Evolutionary conservation across 2,113 vertebrate species (phyloP).

Genomic region (Misgurnus anguillicaudatus): DNA sequence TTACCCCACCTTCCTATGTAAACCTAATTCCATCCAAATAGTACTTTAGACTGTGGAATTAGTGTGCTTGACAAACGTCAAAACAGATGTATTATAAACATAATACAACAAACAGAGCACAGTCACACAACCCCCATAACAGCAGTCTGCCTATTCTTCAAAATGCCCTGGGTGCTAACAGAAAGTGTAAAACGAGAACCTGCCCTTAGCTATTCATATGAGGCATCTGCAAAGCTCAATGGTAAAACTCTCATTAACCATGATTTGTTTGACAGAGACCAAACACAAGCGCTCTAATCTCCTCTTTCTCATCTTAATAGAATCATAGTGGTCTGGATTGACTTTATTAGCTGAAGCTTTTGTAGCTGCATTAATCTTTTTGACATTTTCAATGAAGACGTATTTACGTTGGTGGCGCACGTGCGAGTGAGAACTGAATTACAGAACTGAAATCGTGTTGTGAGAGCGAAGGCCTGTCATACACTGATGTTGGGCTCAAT

Average conservation of each 20-base stretch:
- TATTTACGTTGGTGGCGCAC: constrained; percentile 27
- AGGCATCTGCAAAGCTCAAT: constrained; percentile 13
- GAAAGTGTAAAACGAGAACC: constrained; percentile 36
- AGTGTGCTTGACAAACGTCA: too few species aligned
- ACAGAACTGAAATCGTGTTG: constrained; percentile 32
- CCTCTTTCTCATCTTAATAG: constrained; percentile 11
- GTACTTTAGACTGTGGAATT: too few species aligned
- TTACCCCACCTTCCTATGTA: too few species aligned
- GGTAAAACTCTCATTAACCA: constrained; percentile 25
- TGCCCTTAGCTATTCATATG: constrained; percentile 25
- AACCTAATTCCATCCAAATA: too few species aligned
- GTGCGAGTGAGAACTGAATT: constrained; percentile 8
- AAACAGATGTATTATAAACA: too few species aligned
- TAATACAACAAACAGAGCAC: too few species aligned
- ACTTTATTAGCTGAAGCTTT: constrained; percentile 31
- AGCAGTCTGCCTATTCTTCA: too few species aligned
- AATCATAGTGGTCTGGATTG: constrained; percentile 12
- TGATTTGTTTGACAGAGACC: constrained; percentile 37
- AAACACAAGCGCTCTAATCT: constrained; percentile 45
- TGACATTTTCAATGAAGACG: constrained; percentile 34
- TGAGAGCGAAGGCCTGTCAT: constrained; percentile 62
- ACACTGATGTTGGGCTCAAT: constrained; percentile 68
- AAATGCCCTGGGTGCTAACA: background rate
- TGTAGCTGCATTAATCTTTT: constrained; percentile 24
- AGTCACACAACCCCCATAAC: too few species aligned